phyloP scores from a whole-genome alignment of 2,797 vertebrate species.

The Rhabdophis nuchalis region DNA sequence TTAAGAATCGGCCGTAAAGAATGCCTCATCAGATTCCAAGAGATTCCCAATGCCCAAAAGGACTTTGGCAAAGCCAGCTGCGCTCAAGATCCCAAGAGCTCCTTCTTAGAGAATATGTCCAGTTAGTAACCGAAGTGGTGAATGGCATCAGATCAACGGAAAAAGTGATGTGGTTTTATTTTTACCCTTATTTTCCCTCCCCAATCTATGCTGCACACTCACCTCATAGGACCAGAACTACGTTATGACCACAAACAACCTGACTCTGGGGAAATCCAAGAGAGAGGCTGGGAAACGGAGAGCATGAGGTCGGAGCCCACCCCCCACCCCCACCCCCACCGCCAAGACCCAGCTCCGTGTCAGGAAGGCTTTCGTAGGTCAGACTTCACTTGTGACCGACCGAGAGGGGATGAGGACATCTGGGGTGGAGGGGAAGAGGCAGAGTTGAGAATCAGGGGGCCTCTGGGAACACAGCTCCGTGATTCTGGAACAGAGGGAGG shows the following conservation, averaged over 20 bases:
- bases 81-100: not conserved
- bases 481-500: constrained; percentile 72
- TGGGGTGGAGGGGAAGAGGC: constrained; percentile 77
- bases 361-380: constrained; percentile 67
- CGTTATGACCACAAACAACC: constrained; percentile 1
- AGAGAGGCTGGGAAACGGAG: not conserved
- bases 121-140: not conserved
- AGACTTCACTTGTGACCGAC: constrained; percentile 84
- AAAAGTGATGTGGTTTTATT: not conserved
- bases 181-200: not conserved
- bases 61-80: not conserved
- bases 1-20: not conserved
- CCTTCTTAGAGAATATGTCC: not conserved
- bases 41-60: not conserved
- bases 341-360: not conserved
- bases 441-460: constrained; percentile 89
- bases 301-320: not conserved
- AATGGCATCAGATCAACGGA: not conserved
- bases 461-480: constrained; percentile 81
- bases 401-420: constrained; percentile 83
- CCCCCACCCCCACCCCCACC: not conserved
- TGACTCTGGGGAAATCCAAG: not conserved
- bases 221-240: not conserved
- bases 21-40: too few species aligned
- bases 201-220: not conserved